Evolutionary conservation across 2,797 vertebrate genomes (phyloP).

Genomic region (Corythornis leucogaster): DNA sequence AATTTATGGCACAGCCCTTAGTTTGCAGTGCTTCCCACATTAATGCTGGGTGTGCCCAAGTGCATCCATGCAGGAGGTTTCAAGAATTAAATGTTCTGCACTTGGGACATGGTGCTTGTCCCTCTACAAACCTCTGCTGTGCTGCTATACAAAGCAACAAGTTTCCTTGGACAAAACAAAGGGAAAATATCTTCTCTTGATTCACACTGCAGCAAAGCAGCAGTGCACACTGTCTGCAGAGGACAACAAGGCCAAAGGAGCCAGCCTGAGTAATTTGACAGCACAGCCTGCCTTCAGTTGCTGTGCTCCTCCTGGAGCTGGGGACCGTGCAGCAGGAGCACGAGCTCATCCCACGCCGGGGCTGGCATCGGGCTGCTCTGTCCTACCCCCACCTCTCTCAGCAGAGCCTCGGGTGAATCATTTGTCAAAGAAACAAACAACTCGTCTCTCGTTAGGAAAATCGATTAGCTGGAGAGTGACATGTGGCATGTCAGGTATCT

Average conservation of each 20-base stretch:
- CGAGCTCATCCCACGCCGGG: accelerated
- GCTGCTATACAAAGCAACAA: background rate
- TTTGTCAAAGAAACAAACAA: slow-evolving; percentile 32
- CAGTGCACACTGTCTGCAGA: accelerated
- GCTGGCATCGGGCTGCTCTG: background rate
- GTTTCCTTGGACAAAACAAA: background rate
- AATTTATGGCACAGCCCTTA: background rate
- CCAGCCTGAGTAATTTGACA: background rate
- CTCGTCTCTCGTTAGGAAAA: background rate
- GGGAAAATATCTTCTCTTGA: background rate
- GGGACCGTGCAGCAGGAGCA: background rate
- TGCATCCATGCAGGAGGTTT: accelerated
- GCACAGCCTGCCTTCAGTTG: background rate
- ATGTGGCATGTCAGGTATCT: background rate
- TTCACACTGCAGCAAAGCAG: accelerated
- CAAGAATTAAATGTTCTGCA: background rate
- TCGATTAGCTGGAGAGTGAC: background rate
- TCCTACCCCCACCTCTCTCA: background rate
- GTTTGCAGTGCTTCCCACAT: background rate
- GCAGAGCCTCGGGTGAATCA: background rate
- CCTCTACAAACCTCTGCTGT: background rate
- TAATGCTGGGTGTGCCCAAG: background rate
- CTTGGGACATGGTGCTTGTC: accelerated
- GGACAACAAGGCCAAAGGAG: background rate
- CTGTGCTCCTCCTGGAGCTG: background rate